A percentile compares a stretch with the other conserved stretches of the same genome.
phyloP scores from a whole-genome alignment of 2,113 vertebrate species.

The Seriola aureovittata region DNA sequence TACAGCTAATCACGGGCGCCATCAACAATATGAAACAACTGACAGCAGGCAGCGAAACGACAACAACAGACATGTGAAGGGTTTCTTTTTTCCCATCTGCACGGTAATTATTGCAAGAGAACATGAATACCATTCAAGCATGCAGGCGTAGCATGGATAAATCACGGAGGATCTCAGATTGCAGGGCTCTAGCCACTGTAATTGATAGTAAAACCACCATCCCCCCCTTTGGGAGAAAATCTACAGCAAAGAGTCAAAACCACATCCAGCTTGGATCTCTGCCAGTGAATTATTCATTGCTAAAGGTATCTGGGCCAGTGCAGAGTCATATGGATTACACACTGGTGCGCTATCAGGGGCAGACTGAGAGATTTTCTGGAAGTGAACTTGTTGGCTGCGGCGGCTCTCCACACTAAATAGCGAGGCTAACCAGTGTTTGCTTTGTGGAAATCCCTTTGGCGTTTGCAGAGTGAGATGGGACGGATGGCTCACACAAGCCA shows the following conservation, averaged over 20 bases:
- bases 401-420: conserved; percentile 82
- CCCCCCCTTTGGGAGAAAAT: conserved; percentile 56
- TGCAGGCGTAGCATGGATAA: conserved; percentile 64
- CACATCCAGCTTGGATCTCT: conserved; percentile 73
- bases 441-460: conserved; percentile 85
- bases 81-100: neutral
- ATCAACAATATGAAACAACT: conserved; percentile 26
- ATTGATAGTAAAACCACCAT: conserved; percentile 73
- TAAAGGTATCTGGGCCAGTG: conserved; percentile 80
- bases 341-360: conserved; percentile 51
- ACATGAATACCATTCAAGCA: conserved; percentile 55
- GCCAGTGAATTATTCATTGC: conserved; percentile 85
- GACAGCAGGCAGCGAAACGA: conserved; percentile 21
- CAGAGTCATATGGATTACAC: conserved; percentile 78
- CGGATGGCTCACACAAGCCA: conserved; percentile 64
- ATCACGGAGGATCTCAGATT: conserved; percentile 72
- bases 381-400: conserved; percentile 82
- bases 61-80: neutral
- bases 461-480: conserved; percentile 76
- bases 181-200: conserved; percentile 73
- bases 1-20: conserved; percentile 25
- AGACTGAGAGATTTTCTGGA: conserved; percentile 76
- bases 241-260: conserved; percentile 69
- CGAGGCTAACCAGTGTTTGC: conserved; percentile 85
- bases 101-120: conserved; percentile 46